A percentile compares a stretch with the other conserved stretches of the same genome.
These are phyloP conservation scores for Chironomus striatipennis DNA, from an alignment of 1,140 invertebrate genomes.

Conservation along the genomic window DNA sequence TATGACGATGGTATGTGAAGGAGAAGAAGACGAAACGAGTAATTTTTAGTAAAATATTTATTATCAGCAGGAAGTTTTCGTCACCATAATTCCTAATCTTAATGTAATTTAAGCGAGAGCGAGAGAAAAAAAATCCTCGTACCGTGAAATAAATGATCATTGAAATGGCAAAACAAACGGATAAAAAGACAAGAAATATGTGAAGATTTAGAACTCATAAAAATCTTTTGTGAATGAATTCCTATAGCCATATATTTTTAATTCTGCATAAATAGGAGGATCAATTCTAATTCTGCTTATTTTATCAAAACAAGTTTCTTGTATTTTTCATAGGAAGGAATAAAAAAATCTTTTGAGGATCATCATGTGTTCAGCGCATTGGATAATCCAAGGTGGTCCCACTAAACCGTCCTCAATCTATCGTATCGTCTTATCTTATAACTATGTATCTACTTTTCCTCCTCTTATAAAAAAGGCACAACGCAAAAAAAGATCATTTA, in stretches of 20 bases:
- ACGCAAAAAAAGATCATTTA: slow-evolving; percentile 1
- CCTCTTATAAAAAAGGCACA: neutral
- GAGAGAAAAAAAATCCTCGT: neutral
- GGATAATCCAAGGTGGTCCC: neutral
- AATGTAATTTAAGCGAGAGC: neutral
- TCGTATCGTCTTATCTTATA: too few relatives aligned
- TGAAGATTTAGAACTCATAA: neutral
- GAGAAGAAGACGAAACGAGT: too few relatives aligned
- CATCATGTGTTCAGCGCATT: neutral
- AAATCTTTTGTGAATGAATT: neutral
- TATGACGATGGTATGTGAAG: too few relatives aligned
- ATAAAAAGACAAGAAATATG: neutral
- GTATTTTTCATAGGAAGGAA: neutral
- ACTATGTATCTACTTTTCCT: too few relatives aligned
- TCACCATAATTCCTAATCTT: neutral
- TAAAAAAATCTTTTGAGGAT: neutral
- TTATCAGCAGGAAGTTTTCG: slow-evolving; percentile 12
- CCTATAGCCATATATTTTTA: neutral
- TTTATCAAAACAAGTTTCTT: neutral
- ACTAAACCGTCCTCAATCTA: neutral
- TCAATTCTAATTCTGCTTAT: neutral
- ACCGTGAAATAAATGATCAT: neutral
- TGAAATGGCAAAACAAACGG: too few relatives aligned
- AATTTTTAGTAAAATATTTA: neutral
- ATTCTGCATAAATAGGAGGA: too few relatives aligned